phyloP scores from a whole-genome alignment of 92 coral and sea anemone species.

The Porites evermanni region DNA sequence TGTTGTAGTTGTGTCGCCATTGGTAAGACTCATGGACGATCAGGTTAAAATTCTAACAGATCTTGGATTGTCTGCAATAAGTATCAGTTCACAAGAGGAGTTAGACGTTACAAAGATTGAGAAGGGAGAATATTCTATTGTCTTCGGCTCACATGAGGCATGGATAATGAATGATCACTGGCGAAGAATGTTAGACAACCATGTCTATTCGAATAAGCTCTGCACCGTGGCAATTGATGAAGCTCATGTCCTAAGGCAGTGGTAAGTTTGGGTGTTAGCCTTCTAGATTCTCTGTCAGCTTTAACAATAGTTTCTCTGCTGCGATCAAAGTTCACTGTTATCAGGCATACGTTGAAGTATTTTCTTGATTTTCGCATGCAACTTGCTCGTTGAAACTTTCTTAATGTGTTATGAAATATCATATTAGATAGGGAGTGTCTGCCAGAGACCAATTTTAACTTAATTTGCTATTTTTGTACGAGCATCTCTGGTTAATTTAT shows the following conservation, averaged over 20 bases:
- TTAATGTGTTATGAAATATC: too few relatives aligned
- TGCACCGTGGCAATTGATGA: conserved; percentile 65
- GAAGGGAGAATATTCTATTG: conserved; percentile 51
- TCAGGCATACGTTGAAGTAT: too few relatives aligned
- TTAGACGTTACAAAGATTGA: conserved; percentile 30
- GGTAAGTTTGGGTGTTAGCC: not conserved
- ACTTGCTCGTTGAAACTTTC: too few relatives aligned
- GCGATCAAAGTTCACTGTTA: too few relatives aligned
- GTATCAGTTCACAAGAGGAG: conserved; percentile 5
- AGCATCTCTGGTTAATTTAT: not conserved
- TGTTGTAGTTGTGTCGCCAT: conserved; percentile 52
- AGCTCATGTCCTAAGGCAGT: conserved; percentile 37
- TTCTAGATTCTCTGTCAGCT: too few relatives aligned
- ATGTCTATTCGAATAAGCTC: conserved; percentile 31
- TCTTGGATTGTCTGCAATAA: conserved; percentile 38
- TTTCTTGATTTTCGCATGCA: too few relatives aligned
- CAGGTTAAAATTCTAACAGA: conserved; percentile 20
- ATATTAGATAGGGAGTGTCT: too few relatives aligned
- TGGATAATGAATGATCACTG: conserved; percentile 63
- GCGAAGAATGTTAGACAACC: conserved; percentile 50
- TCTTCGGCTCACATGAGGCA: conserved; percentile 64
- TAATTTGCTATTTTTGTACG: not conserved
- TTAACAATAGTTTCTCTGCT: too few relatives aligned
- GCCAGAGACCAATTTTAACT: too few relatives aligned
- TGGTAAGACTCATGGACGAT: conserved; percentile 46